Evolutionary conservation across 2,113 vertebrate genomes (phyloP), one percentile per base, ranked within the genome.

Genomic region (Myotis davidii): DNA sequence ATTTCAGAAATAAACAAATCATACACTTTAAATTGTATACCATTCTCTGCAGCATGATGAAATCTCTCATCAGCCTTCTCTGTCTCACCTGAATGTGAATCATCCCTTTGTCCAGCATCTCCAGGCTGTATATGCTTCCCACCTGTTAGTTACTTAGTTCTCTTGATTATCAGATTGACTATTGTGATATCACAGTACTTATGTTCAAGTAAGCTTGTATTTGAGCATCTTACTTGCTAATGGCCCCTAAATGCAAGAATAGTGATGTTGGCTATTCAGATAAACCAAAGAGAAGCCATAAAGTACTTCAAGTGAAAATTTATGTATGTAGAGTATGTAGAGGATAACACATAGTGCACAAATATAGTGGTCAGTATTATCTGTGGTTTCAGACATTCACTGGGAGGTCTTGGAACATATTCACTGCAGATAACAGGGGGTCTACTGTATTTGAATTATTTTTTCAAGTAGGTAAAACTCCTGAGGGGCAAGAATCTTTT

Each of bases 401-500:
- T 34, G 50, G 32, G 20, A 18, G 32, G 20, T 78, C 76, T 54
- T 23, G 32, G 72, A 34, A 34, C 32, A 54, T 34, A 52, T 5
- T n/a, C 48, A n/a, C 10, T 52, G 10, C 32, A 78, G 76, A 21
- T 78, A 52, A 78, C 17, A 6, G 17, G 29, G 48, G 32, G 0
- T 34, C 18, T 54, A 78, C 18, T 54, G 13, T 48, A 45, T 91
- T 70, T 94, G 18, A 88, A 89, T 94, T 48, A 78, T 85, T 91
- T 96, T 27, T 89, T 94, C 45, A 90, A 87, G 37, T 67, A 69
- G 2, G 34, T 88, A 83, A 84, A 73, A 42, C 21, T 94, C 14
- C 23, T 89, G 17, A 96, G 69, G 6, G 65, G 14, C 4, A 74
- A 61, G 12, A 65, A 78, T 16, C 9, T 48, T 85, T 4, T 50